These are phyloP conservation scores for Crotalus viridis DNA, from an alignment of 2,113 vertebrate species.

Conservation along the genomic window DNA sequence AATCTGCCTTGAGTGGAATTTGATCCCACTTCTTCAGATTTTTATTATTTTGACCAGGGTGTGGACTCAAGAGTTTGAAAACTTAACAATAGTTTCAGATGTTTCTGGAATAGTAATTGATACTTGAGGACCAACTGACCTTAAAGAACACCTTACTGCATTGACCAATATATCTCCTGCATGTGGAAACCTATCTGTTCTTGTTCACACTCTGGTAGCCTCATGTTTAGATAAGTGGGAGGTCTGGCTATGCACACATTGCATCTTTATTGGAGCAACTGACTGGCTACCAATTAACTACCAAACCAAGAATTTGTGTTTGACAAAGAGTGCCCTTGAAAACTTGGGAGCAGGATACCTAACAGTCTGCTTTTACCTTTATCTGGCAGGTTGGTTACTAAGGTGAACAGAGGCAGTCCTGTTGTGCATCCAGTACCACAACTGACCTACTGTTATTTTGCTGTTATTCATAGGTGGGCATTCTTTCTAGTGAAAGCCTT, in stretches of 20 bases:
- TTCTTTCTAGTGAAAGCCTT: neutral
- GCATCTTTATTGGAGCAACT: neutral
- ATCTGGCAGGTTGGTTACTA: neutral
- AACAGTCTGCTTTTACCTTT: neutral
- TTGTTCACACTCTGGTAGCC: neutral
- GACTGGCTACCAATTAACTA: neutral
- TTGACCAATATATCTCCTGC: neutral
- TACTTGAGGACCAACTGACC: neutral
- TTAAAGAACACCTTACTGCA: neutral
- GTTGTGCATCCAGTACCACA: neutral
- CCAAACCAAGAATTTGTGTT: neutral
- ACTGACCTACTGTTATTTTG: neutral
- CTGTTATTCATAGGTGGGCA: neutral
- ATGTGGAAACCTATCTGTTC: neutral
- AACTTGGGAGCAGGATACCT: neutral
- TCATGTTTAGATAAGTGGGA: neutral
- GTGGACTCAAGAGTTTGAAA: neutral
- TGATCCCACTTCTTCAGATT: neutral
- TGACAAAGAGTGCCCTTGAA: neutral
- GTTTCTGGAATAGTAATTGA: neutral
- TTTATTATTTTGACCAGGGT: neutral
- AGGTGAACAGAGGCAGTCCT: neutral
- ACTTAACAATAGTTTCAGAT: neutral
- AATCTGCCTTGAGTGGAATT: neutral
- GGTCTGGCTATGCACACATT: neutral